Percentiles rank a stretch among this genome's conserved stretches.
phyloP scores from a whole-genome alignment of 2,797 vertebrate genomes.

The Enteromius fasciolatus region DNA sequence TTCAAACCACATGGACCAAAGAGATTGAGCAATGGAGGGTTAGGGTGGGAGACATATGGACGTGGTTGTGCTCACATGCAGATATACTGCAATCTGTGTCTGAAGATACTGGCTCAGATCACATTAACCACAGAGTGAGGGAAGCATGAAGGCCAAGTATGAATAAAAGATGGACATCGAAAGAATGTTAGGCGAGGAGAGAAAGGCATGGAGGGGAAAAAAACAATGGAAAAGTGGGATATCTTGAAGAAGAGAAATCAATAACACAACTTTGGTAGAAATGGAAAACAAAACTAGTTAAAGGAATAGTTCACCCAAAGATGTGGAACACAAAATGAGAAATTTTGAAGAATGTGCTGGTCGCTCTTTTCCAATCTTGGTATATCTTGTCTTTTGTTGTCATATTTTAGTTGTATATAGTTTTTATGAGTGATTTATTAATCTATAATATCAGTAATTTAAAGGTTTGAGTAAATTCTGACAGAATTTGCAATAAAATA shows the following conservation, averaged over 20 bases:
- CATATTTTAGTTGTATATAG: neutral
- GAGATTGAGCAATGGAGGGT: slow-evolving; percentile 66
- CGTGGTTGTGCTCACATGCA: slow-evolving; percentile 74
- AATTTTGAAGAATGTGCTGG: neutral
- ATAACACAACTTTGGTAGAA: neutral
- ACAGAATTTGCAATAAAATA: neutral
- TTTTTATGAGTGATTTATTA: neutral
- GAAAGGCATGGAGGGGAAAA: neutral
- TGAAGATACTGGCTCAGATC: slow-evolving; percentile 84
- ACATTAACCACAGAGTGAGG: slow-evolving; percentile 70
- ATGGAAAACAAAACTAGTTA: neutral
- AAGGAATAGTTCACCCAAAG: neutral
- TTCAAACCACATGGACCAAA: slow-evolving; percentile 78
- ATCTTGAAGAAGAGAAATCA: slow-evolving; percentile 4
- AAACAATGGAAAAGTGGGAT: neutral
- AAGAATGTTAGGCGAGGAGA: slow-evolving; percentile 17
- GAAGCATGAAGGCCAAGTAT: slow-evolving; percentile 52
- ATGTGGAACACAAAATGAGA: neutral
- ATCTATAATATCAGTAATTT: neutral
- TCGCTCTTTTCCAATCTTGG: neutral
- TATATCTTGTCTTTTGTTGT: neutral
- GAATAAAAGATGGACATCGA: slow-evolving; percentile 47
- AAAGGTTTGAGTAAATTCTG: neutral
- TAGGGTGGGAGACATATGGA: slow-evolving; percentile 79
- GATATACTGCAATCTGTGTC: slow-evolving; percentile 82